A percentile compares a stretch with the other conserved stretches of the same genome.
These are phyloP conservation scores for Azemiops feae DNA, from an alignment of 2,113 vertebrate genomes.

Conservation along the genomic window DNA sequence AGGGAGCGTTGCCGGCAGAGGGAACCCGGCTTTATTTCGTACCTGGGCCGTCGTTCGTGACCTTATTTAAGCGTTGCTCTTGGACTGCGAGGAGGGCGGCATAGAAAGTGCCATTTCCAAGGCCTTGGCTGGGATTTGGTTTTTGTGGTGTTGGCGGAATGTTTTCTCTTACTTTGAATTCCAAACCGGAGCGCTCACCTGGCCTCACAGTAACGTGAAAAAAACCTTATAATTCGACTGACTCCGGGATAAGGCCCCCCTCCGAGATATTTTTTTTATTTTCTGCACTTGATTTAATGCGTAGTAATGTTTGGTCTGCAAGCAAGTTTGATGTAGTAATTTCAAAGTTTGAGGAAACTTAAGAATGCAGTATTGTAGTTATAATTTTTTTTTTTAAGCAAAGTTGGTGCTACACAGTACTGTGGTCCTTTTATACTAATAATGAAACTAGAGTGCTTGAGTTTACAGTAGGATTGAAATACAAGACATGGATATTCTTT, in stretches of 20 bases:
- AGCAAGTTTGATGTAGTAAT: neutral
- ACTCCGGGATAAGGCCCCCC: neutral
- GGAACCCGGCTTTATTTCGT: neutral
- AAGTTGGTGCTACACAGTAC: neutral
- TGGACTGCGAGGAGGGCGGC: neutral
- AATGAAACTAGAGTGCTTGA: neutral
- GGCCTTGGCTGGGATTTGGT: neutral
- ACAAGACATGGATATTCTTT: neutral
- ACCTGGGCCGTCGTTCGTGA: neutral
- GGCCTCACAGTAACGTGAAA: neutral
- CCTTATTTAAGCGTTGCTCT: neutral
- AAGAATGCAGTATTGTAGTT: neutral
- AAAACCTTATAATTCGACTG: neutral
- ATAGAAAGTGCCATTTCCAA: neutral
- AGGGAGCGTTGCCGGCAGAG: neutral
- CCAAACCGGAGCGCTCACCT: neutral
- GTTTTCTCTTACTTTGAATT: neutral
- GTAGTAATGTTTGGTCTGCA: neutral
- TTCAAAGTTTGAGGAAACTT: neutral
- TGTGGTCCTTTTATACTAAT: neutral
- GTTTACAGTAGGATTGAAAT: neutral
- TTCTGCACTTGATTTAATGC: neutral
- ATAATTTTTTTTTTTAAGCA: neutral
- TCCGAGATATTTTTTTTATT: neutral
- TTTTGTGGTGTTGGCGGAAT: neutral